Conservation (phyloP, 2,113 vertebrate genomes). For the Caloenas nicobarica region DNA sequence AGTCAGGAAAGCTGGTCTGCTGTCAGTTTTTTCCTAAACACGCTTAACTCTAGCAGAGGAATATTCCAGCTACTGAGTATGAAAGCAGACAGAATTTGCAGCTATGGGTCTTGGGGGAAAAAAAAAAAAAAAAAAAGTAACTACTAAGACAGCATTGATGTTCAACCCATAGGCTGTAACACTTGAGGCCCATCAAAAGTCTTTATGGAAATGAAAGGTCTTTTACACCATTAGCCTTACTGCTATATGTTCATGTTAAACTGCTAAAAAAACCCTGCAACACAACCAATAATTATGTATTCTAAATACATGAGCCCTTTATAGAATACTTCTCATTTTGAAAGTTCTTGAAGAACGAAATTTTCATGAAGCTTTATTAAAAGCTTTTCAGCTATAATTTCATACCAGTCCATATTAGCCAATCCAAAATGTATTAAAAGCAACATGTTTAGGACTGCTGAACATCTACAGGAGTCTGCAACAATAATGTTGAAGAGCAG, state of each 20-base stretch:
- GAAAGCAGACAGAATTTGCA: not conserved
- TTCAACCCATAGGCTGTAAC: not conserved
- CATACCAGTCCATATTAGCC: not conserved
- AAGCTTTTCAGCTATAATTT: not conserved
- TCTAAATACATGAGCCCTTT: not conserved
- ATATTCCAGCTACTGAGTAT: not conserved
- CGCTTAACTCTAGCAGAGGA: not conserved
- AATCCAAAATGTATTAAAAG: not conserved
- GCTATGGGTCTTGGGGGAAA: not conserved
- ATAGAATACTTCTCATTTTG: not conserved
- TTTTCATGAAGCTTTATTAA: conserved; percentile 2
- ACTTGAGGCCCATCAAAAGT: not conserved
- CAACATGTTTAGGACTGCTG: not conserved
- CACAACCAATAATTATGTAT: not conserved
- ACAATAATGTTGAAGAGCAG: not conserved
- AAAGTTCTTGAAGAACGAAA: not conserved
- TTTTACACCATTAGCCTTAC: not conserved
- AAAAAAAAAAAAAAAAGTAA: rapidly evolving
- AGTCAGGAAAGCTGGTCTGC: conserved; percentile 24
- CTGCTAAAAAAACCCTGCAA: not conserved
- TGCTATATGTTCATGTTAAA: not conserved
- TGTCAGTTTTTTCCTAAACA: conserved; percentile 5
- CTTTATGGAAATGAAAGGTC: not conserved
- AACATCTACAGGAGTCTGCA: not conserved
- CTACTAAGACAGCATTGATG: not conserved